Evolutionary conservation across 2,113 vertebrate species (phyloP).

Genomic region (Psammodynastes pulverulentus): DNA sequence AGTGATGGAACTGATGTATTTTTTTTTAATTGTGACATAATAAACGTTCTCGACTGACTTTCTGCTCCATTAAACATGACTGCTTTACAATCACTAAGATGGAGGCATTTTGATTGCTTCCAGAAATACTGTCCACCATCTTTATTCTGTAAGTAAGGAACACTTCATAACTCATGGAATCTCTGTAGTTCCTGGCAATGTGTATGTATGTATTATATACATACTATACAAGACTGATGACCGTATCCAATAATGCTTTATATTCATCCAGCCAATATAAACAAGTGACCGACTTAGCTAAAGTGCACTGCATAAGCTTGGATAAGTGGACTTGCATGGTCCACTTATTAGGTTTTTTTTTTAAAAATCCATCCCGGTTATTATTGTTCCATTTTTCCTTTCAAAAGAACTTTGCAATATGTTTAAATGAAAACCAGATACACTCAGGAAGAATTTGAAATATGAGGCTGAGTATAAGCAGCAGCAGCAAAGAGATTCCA

Average conservation of each 20-base stretch:
- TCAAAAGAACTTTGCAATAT: conserved; percentile 39
- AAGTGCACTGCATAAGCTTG: conserved; percentile 55
- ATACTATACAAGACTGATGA: conserved; percentile 61
- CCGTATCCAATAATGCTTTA: conserved; percentile 56
- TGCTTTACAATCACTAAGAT: conserved; percentile 27
- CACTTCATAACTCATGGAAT: conserved; percentile 63
- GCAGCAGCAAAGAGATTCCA: conserved; percentile 54
- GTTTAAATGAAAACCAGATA: conserved; percentile 69
- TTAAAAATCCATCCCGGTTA: conserved; percentile 57
- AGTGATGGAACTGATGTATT: conserved; percentile 9
- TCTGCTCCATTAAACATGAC: conserved; percentile 5
- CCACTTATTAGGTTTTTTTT: conserved; percentile 60
- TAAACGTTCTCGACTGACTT: not conserved
- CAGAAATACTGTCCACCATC: conserved; percentile 56
- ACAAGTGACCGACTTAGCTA: conserved; percentile 44
- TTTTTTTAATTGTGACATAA: conserved; percentile 25
- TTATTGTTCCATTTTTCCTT: conserved; percentile 21
- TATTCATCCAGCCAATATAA: conserved; percentile 60
- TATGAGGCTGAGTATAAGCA: conserved; percentile 64
- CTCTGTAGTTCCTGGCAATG: conserved; percentile 54
- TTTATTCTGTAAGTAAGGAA: conserved; percentile 60
- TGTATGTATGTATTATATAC: conserved; percentile 59
- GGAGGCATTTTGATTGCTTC: conserved; percentile 63
- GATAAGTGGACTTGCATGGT: conserved; percentile 58
- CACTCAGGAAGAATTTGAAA: conserved; percentile 62